These are phyloP conservation scores for Phymorhynchus buccinoides DNA, from an alignment of 1,140 invertebrate genomes.

Conservation along the genomic window DNA sequence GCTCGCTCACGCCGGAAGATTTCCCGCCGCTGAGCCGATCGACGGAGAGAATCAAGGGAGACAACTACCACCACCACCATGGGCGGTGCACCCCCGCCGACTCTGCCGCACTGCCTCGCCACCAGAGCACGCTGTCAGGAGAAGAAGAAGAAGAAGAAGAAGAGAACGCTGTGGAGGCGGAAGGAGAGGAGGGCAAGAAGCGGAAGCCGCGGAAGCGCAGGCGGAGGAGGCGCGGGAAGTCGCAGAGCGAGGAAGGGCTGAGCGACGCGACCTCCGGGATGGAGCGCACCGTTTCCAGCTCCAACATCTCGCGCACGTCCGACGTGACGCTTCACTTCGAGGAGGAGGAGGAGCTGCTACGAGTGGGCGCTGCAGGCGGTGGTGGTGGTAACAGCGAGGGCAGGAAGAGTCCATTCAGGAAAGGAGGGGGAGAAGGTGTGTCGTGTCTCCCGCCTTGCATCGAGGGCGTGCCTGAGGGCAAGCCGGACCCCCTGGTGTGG, in stretches of 20 bases:
- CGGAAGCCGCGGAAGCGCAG: slow-evolving; percentile 41
- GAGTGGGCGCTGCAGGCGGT: slow-evolving; percentile 40
- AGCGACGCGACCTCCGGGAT: slow-evolving; percentile 39
- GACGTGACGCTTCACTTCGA: slow-evolving; percentile 64
- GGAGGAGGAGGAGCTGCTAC: slow-evolving; percentile 67
- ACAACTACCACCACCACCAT: too few relatives aligned
- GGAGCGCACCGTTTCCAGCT: slow-evolving; percentile 43
- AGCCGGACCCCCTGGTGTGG: not conserved
- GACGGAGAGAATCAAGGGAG: not conserved
- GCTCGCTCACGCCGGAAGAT: not conserved
- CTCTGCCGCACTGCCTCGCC: not conserved
- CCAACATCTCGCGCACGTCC: slow-evolving; percentile 48
- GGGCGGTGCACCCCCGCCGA: too few relatives aligned
- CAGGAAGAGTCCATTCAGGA: slow-evolving; percentile 11
- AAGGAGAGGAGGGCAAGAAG: slow-evolving; percentile 44
- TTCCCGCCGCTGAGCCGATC: not conserved
- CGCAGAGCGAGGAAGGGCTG: slow-evolving; percentile 45
- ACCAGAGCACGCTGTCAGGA: slow-evolving; percentile 18
- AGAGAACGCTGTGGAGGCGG: slow-evolving; percentile 41
- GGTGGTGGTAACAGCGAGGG: not conserved
- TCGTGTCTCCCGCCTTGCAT: slow-evolving; percentile 13
- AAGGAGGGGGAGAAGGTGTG: not conserved
- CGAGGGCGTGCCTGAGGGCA: not conserved
- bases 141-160: slow-evolving; percentile 50
- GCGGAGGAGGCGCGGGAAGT: slow-evolving; percentile 40